Evolutionary conservation across 1,140 invertebrate genomes (phyloP), one percentile per base, ranked within the genome.

Genomic region (Laodelphax striatellus): DNA sequence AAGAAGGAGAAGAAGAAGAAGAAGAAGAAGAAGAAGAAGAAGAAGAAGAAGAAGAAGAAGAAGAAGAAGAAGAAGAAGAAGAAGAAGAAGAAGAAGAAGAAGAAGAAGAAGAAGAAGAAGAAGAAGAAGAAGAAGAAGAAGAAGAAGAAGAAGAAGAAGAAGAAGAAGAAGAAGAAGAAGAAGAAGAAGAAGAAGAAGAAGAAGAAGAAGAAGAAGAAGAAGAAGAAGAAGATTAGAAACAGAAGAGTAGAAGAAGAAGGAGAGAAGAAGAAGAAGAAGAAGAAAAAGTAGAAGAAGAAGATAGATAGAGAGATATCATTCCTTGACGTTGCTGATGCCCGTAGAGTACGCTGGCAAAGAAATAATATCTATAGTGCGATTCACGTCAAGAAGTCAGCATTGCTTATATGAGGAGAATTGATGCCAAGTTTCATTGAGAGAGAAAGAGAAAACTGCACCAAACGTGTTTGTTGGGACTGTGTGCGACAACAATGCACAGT

Each of bases 61-160:
- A n/a, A 17, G n/a, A n/a, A 5, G 50, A 22, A 55, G 31, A 57
- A 6, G 2, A 2, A 28, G 2, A 28, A 28, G 24, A 28, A 28
- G 24, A 28, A 28, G 24, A 28, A 28, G 24, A 28, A 28, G 24
- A 28, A 28, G 24, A 28, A 28, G 24, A 57, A 31, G n/a, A 57
- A 57, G 34, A 57, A 42, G 34, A 42, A 57, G 31, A 34, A 57
- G 14, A 24, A 17, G 53, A 55, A 38, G n/a, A 42, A 24, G 11
- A 57, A 57, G n/a, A 57, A 42, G 55, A 57, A 57, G n/a, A 42
- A 42, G 21, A 17, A 42, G 21, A 57, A 57, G n/a, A 57, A n/a
- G 16, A 42, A 43, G 42, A 14, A 38, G 16, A 57, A 57, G 16
- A 57, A 28, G n/a, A 17, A 17, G n/a, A 16, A 16, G 16, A 38